Evolutionary conservation across 2,113 vertebrate species (phyloP).

Genomic region (Xenopus tropicalis): UCB_Xtro_10.0 CM004443.2:40835001-40835500

Average conservation of each 20-base stretch:
- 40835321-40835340: constrained; percentile 88
- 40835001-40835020: no score
- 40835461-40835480: not conserved
- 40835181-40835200: not conserved
- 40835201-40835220: constrained; percentile 75
- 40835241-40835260: constrained; percentile 88
- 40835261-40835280: constrained; percentile 79
- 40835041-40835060: no score
- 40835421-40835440: constrained; percentile 69
- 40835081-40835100: no score
- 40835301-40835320: constrained; percentile 80
- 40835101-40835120: no score
- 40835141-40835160: no score
- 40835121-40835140: no score
- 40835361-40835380: constrained; percentile 57
- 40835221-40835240: constrained; percentile 78
- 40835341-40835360: constrained; percentile 60
- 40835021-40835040: no score
- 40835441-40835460: constrained; percentile 2
- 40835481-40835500: not conserved
- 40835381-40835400: constrained; percentile 90
- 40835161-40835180: no score
- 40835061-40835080: no score
- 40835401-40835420: constrained; percentile 84
- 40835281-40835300: constrained; percentile 79